Base-by-base conservation (phyloP, 1,140 invertebrate genomes). In the Phocides pigmalion region DNA sequence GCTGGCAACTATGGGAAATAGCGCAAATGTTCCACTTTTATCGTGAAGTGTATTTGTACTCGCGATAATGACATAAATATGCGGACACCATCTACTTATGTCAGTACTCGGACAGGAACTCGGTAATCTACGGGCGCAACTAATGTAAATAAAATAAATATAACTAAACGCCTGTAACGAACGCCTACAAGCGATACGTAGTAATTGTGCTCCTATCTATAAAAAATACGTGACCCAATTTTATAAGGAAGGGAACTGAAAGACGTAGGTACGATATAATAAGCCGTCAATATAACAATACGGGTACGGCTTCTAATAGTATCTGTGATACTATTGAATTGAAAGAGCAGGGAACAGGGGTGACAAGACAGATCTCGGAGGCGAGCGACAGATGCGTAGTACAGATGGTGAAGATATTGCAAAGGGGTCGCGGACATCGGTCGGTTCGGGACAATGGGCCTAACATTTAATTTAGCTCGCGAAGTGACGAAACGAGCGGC, bases 1-100 rank as follows among this genome's bases (percentile, higher is more conserved):
- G 81, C 85, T 79, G 79, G 84, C 85, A 87, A 86, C 77, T 86
- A 87, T 87, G 81, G 82, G 85, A 90, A 90, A 87, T 82, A 84
- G 79, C 74, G 77, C 82, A 85, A 84, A 88, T 86, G 78, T 84
- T 73, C 70, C 74, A 70, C 69, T 80, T 81, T 82, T 86, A 84
- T 86, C 78, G 68, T 70, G 56, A 73, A 72, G 58, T 62, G 66
- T 81, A 73, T 84, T 83, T 79, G 78, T 72, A 77, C 67, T 82
- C 70, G 68, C 77, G 74, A 81, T 84, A 84, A 78, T 82, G 76
- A 75, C 67, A 72, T 77, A 69, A 62, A 50, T 70, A 41, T 62
- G 22, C 37, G 50, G 35, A 39, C 35, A n/a, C 19, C 44, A 22
- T 16, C 44, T 49, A 32, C 28, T 32, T 11, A 32, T 32, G 9